phyloP scores from a whole-genome alignment of 2,113 vertebrate species.

The Oplegnathus fasciatus region DNA sequence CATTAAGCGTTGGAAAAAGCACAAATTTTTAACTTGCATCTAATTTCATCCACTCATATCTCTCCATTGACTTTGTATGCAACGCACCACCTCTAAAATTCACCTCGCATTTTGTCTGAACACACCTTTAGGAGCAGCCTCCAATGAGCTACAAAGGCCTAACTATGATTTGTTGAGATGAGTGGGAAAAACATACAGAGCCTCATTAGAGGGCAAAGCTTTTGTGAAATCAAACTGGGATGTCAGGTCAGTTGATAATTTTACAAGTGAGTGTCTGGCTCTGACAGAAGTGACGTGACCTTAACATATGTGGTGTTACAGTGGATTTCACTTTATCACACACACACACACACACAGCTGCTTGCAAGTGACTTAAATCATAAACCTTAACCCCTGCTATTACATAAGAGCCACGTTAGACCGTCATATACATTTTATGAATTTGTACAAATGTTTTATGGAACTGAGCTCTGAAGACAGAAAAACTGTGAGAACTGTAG shows the following conservation, averaged over 20 bases:
- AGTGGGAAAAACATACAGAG: neutral
- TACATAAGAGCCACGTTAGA: neutral
- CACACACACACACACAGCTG: neutral
- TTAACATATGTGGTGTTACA: neutral
- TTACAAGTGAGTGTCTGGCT: slow-evolving; percentile 25
- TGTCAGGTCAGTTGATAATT: slow-evolving; percentile 32
- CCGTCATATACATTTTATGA: slow-evolving; percentile 30
- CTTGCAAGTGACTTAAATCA: slow-evolving; percentile 47
- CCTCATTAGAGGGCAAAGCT: neutral
- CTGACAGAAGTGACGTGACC: slow-evolving; percentile 10
- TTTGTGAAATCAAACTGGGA: slow-evolving; percentile 8
- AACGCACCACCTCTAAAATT: neutral
- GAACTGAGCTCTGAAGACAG: slow-evolving; percentile 16
- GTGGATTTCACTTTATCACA: slow-evolving; percentile 16
- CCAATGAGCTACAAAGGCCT: neutral
- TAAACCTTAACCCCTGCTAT: slow-evolving; percentile 12
- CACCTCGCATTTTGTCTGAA: neutral
- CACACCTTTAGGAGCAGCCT: neutral
- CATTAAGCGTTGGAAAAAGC: neutral
- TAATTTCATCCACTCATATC: neutral
- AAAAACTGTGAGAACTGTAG: slow-evolving; percentile 37
- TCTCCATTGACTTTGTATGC: neutral
- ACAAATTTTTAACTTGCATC: neutral
- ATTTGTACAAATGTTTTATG: slow-evolving; percentile 30
- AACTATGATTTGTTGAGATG: slow-evolving; percentile 4